Percentiles rank a stretch among this genome's conserved stretches.
phyloP scores from a whole-genome alignment of 2,888 invertebrate genomes.

The Loripinus fragilis region DNA sequence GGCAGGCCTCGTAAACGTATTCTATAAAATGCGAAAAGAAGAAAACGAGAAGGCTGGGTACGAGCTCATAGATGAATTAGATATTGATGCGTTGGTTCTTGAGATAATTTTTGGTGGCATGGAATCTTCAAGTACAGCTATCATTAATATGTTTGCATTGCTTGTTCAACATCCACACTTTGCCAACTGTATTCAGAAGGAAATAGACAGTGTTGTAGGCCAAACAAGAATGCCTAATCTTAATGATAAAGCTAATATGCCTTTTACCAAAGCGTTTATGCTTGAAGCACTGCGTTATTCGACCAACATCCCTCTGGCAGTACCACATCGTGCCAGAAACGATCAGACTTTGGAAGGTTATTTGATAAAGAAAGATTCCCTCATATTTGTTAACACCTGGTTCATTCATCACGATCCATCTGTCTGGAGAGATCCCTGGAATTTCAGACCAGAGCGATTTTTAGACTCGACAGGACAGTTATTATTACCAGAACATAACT shows the following conservation, averaged over 20 bases:
- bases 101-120: neutral
- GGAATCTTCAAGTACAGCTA: neutral
- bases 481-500: neutral
- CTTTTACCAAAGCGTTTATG: neutral
- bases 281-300: neutral
- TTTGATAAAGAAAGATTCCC: neutral
- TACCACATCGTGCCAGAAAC: neutral
- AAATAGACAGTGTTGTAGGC: neutral
- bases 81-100: neutral
- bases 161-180: neutral
- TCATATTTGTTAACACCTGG: neutral
- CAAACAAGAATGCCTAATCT: neutral
- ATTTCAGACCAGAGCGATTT: neutral
- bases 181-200: neutral
- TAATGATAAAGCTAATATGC: slow-evolving; percentile 3
- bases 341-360: slow-evolving; percentile 1
- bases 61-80: neutral
- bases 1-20: neutral
- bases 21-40: neutral
- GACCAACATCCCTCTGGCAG: neutral
- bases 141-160: neutral
- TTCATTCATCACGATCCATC: neutral
- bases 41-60: neutral
- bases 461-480: neutral
- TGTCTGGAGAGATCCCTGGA: neutral